Conservation (phyloP, 1,140 invertebrate genomes). For the Drosophila tropicalis region DNA sequence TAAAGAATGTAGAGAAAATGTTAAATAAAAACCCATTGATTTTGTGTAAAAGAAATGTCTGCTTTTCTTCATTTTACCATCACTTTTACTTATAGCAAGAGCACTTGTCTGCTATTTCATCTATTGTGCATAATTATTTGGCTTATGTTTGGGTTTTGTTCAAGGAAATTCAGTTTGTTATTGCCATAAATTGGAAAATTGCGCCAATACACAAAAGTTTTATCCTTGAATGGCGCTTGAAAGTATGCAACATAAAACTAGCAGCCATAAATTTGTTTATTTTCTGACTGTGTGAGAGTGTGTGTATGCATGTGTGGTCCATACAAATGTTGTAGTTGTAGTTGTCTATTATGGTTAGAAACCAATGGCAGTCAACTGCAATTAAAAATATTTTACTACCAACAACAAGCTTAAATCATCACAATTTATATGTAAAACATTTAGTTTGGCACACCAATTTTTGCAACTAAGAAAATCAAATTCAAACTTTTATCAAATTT, state of each 20-base stretch:
- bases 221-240: not conserved
- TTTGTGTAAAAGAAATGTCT: conserved; percentile 51
- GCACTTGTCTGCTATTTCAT: conserved; percentile 4
- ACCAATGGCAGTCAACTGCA: not conserved
- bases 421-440: not conserved
- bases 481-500: too few species aligned
- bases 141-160: conserved; percentile 4
- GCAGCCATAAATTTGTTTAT: not conserved
- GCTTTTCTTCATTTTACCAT: conserved; percentile 14
- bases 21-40: conserved; percentile 41
- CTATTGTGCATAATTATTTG: conserved; percentile 9
- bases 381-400: conserved; percentile 1
- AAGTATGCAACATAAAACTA: conserved; percentile 19
- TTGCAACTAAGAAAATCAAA: not conserved
- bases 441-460: not conserved
- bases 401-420: not conserved
- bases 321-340: too few species aligned
- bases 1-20: conserved; percentile 53
- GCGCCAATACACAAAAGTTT: not conserved
- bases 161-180: not conserved
- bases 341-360: not conserved
- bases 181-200: conserved; percentile 8
- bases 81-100: not conserved
- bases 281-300: conserved; percentile 4
- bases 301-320: conserved; percentile 4